Evolutionary conservation across 2,113 vertebrate species (phyloP).

Genomic region (Cnemophilus loriae): DNA sequence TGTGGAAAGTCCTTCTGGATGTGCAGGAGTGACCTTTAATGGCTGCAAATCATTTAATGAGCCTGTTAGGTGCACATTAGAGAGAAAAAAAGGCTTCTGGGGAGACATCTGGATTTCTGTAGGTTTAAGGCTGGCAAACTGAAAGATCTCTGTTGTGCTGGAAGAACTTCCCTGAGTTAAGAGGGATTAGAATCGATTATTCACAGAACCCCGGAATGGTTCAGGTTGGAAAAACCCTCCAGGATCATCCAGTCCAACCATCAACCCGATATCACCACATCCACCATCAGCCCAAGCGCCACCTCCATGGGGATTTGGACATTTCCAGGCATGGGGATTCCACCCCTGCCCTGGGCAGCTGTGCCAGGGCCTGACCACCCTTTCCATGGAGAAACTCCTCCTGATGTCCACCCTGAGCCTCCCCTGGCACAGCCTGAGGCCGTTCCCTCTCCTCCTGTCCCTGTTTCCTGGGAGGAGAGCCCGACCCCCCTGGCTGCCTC

Average conservation of each 20-base stretch:
- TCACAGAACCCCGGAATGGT: not conserved
- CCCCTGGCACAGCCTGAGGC: not conserved
- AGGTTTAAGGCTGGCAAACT: not conserved
- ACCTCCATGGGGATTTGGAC: not conserved
- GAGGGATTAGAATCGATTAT: not conserved
- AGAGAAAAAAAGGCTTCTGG: not conserved
- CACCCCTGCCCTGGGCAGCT: not conserved
- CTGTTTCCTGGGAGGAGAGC: not conserved
- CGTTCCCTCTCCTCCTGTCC: not conserved
- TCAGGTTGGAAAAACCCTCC: not conserved
- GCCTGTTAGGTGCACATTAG: not conserved
- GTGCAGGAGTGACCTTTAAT: not conserved
- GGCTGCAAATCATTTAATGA: not conserved
- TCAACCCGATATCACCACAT: no score
- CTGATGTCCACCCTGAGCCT: rapidly evolving
- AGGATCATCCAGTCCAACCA: no score
- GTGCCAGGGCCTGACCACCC: rapidly evolving
- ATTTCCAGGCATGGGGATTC: not conserved
- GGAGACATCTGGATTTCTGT: not conserved
- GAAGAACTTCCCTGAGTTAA: not conserved
- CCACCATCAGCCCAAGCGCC: rapidly evolving
- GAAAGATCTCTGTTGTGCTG: not conserved
- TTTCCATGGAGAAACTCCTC: rapidly evolving
- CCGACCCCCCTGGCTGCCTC: not conserved
- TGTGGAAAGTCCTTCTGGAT: not conserved